phyloP scores from a whole-genome alignment of 2,888 invertebrate genomes.

The Sminthurides aquaticus region DNA sequence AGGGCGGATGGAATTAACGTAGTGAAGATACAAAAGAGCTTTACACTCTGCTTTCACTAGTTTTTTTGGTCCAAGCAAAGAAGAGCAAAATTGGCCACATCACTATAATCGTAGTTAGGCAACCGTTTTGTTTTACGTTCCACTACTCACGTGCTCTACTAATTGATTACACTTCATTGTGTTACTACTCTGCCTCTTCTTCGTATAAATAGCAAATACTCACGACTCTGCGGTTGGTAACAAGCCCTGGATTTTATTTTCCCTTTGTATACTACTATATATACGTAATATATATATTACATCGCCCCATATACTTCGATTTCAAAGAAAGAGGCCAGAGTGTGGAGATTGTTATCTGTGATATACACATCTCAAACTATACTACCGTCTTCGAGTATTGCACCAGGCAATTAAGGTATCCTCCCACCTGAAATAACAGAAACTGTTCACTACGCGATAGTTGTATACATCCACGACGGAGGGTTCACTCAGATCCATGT shows the following conservation, averaged over 20 bases:
- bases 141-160: neutral
- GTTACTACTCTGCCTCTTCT: neutral
- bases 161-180: neutral
- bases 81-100: neutral
- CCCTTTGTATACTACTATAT: neutral
- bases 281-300: neutral
- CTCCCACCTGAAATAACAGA: no score
- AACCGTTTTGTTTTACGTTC: neutral
- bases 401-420: no score
- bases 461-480: neutral
- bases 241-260: no score
- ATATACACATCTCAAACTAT: neutral
- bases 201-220: neutral
- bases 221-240: neutral
- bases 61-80: neutral
- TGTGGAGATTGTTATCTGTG: neutral
- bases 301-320: neutral
- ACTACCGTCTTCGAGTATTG: neutral
- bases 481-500: neutral
- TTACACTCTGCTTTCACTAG: conserved; percentile 15
- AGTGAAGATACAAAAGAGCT: conserved; percentile 20
- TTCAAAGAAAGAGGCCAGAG: neutral
- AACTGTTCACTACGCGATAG: neutral
- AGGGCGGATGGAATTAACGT: conserved; percentile 29
- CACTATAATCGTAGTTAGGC: neutral